Base-by-base conservation (phyloP, 2,888 invertebrate species). In the Drosophila paucipuncta region DNA sequence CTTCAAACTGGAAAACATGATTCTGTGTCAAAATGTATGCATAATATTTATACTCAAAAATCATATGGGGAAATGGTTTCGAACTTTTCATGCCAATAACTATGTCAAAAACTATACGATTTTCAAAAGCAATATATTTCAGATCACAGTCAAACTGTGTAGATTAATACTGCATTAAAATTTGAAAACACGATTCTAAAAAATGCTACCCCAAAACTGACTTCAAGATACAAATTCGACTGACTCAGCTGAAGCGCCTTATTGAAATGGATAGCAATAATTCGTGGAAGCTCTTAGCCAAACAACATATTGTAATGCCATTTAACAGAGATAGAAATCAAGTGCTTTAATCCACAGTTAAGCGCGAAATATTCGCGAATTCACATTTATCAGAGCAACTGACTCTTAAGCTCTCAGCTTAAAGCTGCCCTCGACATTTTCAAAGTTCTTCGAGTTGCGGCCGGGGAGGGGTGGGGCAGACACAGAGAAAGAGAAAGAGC, bases 341-440 rank as follows among this genome's bases (percentile, higher is more conserved):
- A 73, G 18, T 76, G 31, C 33, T 53, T 49, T 35, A 35, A 68
- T 53, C 35, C 68, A 30, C 33, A 49, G 13, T 41, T 68, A 68
- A 61, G 68, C 47, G 61, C 35, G 30, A 43, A 49, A 58, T 59
- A 62, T 72, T 47, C 33, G 52, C 25, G 16, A 62, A 61, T 64
- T 47, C 30, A 49, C 58, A 79, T 79, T 79, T 41, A 69, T 65
- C 65, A 79, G 75, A 50, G 63, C 49, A 66, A 10, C 59, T 74
- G 59, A 73, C 57, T 69, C 59, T 49, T 47, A 65, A 65, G 62
- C 50, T 73, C 47, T 55, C 50, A 64, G 58, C 39, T 75, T 76
- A 49, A 68, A 78, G 65, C 78, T 73, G 68, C 78, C 78, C 78
- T 78, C 82, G 78, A 58, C 59, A 54, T 74, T 54, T 31, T 65